Percentiles rank a stretch among this genome's conserved stretches.
phyloP scores from a whole-genome alignment of 1,140 invertebrate genomes.

The Phymorhynchus buccinoides region DNA sequence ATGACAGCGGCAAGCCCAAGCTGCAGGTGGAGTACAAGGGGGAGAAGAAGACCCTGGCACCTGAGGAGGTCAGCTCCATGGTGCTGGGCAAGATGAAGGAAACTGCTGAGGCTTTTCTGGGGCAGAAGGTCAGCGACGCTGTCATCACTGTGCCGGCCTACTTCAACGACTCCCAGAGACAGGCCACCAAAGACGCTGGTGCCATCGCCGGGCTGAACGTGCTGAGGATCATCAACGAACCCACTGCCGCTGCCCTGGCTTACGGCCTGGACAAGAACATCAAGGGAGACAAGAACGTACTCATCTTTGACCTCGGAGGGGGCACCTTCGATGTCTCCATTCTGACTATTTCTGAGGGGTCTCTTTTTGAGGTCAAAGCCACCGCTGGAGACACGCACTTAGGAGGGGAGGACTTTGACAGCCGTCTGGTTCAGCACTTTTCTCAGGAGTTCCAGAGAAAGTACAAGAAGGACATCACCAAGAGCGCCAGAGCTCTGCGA shows the following conservation, averaged over 20 bases:
- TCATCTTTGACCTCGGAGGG: slow-evolving; percentile 64
- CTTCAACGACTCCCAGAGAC: slow-evolving; percentile 75
- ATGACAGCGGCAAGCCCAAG: slow-evolving; percentile 78
- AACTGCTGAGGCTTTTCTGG: slow-evolving; percentile 92
- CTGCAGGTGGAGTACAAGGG: slow-evolving; percentile 87
- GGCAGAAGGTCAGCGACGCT: slow-evolving; percentile 51
- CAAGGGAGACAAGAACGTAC: slow-evolving; percentile 61
- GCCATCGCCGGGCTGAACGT: slow-evolving; percentile 77
- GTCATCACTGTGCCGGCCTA: slow-evolving; percentile 70
- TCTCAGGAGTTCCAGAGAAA: slow-evolving; percentile 65
- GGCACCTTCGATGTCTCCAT: slow-evolving; percentile 67
- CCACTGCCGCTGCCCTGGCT: slow-evolving; percentile 75
- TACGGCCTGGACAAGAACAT: slow-evolving; percentile 77
- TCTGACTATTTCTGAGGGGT: slow-evolving; percentile 62
- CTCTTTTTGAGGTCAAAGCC: slow-evolving; percentile 81
- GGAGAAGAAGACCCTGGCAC: slow-evolving; percentile 90
- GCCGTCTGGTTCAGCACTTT: slow-evolving; percentile 88
- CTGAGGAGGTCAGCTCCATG: slow-evolving; percentile 92
- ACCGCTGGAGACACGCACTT: slow-evolving; percentile 78
- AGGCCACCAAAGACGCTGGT: slow-evolving; percentile 78
- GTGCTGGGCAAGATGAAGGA: slow-evolving; percentile 88
- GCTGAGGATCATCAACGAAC: slow-evolving; percentile 75
- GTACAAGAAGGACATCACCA: slow-evolving; percentile 78
- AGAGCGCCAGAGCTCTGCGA: slow-evolving; percentile 63
- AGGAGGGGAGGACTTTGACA: slow-evolving; percentile 82